These are phyloP conservation scores for Amblyopsis hoosieri DNA, from an alignment of 2,797 vertebrate species.

Conservation along the genomic window DNA sequence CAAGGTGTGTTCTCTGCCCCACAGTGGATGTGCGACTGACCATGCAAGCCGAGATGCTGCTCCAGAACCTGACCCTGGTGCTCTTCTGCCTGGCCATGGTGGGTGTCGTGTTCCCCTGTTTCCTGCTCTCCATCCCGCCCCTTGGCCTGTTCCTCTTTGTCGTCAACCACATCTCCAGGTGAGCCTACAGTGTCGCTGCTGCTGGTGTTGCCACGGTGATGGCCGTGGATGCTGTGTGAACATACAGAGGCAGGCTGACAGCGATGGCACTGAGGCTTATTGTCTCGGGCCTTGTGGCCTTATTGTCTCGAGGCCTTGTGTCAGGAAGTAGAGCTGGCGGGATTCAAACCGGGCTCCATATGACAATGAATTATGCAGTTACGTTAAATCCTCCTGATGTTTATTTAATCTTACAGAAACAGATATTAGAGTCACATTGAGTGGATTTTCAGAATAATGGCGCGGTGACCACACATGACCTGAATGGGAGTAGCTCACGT, in stretches of 20 bases:
- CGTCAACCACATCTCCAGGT: conserved; percentile 82
- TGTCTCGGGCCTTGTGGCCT: too few species aligned
- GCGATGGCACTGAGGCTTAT: too few species aligned
- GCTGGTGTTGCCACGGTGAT: too few species aligned
- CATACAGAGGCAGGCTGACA: too few species aligned
- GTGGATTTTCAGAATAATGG: conserved; percentile 10
- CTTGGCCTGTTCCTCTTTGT: conserved; percentile 77
- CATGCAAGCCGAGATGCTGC: conserved; percentile 82
- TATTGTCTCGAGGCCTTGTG: too few species aligned
- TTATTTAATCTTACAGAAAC: too few species aligned
- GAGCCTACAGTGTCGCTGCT: conserved; percentile 25
- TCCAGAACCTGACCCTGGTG: conserved; percentile 83
- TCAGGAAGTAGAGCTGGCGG: too few species aligned
- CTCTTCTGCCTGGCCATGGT: conserved; percentile 82
- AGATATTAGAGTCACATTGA: neutral
- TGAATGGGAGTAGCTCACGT: conserved; percentile 33
- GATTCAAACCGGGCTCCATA: neutral
- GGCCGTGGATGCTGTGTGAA: too few species aligned
- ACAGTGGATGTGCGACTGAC: conserved; percentile 83
- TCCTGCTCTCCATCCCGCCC: conserved; percentile 81
- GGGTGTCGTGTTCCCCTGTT: conserved; percentile 83
- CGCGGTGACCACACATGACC: neutral
- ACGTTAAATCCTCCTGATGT: too few species aligned
- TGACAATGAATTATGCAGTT: neutral
- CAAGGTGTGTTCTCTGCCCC: conserved; percentile 17